phyloP scores from a whole-genome alignment of 1,140 invertebrate species.

The Platyscapa corneri region DNA sequence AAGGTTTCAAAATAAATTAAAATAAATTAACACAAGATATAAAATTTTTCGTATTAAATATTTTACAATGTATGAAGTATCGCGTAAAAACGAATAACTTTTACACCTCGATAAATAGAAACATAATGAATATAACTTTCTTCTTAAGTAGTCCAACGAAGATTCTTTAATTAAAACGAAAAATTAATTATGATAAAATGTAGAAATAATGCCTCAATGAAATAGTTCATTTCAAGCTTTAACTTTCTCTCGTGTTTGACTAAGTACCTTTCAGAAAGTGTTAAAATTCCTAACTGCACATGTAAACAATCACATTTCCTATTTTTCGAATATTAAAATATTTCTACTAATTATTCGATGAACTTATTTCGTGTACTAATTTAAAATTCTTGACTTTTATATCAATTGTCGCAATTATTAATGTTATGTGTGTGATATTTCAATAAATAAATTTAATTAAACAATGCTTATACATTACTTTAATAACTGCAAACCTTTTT shows the following conservation, averaged over 20 bases:
- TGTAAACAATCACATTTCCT: background rate
- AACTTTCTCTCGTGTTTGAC: slow-evolving; percentile 5
- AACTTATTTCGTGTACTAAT: background rate
- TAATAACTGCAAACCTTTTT: no score
- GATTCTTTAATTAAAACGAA: background rate
- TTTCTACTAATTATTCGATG: background rate
- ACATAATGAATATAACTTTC: no score
- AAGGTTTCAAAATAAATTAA: no score
- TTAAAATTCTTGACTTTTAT: slow-evolving; percentile 1
- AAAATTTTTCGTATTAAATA: no score
- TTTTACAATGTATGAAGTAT: no score
- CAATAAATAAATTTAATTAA: no score
- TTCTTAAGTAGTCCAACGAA: background rate
- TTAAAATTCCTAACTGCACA: slow-evolving; percentile 22
- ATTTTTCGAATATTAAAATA: background rate
- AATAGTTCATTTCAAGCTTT: background rate
- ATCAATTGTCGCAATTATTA: no score
- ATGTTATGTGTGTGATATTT: no score
- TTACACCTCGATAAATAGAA: no score
- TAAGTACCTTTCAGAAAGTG: slow-evolving; percentile 2
- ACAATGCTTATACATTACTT: no score
- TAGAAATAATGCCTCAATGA: background rate
- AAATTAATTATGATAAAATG: background rate
- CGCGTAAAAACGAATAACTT: no score
- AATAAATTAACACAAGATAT: no score